Evolutionary conservation across 2,113 vertebrate genomes (phyloP).

Genomic region (Drymodes brunneopygia): DNA sequence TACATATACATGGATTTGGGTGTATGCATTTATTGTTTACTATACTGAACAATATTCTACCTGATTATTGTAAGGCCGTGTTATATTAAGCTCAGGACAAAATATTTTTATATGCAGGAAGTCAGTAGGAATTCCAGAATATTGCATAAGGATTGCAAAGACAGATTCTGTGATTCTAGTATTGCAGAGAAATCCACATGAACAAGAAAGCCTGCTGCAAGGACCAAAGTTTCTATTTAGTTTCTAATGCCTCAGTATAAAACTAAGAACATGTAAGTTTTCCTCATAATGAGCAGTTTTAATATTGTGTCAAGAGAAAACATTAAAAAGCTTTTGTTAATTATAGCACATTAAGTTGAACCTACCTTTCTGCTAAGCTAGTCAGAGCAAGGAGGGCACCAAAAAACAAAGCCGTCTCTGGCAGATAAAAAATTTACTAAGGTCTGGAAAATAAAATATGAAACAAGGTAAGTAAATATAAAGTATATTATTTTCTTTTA

Average conservation of each 20-base stretch:
- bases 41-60: background rate
- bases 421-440: conserved; percentile 81
- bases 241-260: background rate
- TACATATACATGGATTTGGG: background rate
- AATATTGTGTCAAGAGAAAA: background rate
- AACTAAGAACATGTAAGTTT: background rate
- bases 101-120: background rate
- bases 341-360: background rate
- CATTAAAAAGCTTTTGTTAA: background rate
- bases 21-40: background rate
- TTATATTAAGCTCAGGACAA: background rate
- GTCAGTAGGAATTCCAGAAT: background rate
- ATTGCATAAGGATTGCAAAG: background rate
- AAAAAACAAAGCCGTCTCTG: conserved; percentile 78
- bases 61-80: background rate
- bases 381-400: conserved; percentile 82
- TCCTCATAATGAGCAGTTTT: background rate
- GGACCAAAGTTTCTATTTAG: background rate
- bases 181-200: background rate
- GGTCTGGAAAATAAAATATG: conserved; percentile 69
- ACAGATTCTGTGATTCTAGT: background rate
- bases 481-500: background rate
- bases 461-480: background rate
- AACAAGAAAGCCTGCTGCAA: background rate
- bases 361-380: conserved; percentile 84